phyloP scores from a whole-genome alignment of 2,113 vertebrate species.

The Paraplagusia blochii region DNA sequence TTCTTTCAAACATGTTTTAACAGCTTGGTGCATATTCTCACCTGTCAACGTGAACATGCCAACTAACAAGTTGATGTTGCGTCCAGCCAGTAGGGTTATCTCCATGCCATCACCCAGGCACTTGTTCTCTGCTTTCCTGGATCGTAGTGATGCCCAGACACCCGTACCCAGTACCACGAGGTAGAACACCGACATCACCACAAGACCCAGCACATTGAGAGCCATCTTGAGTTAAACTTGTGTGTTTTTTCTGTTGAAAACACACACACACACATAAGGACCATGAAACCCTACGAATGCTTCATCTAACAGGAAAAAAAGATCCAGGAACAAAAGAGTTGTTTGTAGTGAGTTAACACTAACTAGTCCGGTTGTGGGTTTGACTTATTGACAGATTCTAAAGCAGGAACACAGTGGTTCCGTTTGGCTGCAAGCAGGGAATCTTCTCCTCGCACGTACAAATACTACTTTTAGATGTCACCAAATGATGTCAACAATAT shows the following conservation, averaged over 20 bases:
- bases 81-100: constrained; percentile 79
- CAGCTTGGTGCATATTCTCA: constrained; percentile 16
- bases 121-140: constrained; percentile 74
- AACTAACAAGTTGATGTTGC: constrained; percentile 76
- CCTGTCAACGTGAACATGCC: constrained; percentile 76
- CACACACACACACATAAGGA: constrained; percentile 17
- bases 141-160: constrained; percentile 82
- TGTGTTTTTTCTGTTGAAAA: constrained; percentile 19
- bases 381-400: too few species aligned
- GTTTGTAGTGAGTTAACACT: too few species aligned
- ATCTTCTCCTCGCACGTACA: too few species aligned
- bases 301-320: background rate
- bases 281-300: background rate
- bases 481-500: too few species aligned
- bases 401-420: too few species aligned
- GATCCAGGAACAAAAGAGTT: constrained; percentile 4
- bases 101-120: constrained; percentile 71
- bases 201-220: constrained; percentile 67
- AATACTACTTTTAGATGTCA: too few species aligned
- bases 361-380: too few species aligned
- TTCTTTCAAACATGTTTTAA: too few species aligned
- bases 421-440: too few species aligned
- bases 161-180: constrained; percentile 74
- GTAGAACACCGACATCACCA: constrained; percentile 77
- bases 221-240: constrained; percentile 39